Percentiles rank a stretch among this genome's conserved stretches.
These are phyloP conservation scores for Slavum lentiscoides DNA, from an alignment of 2,888 invertebrate species.

Conservation along the genomic window DNA sequence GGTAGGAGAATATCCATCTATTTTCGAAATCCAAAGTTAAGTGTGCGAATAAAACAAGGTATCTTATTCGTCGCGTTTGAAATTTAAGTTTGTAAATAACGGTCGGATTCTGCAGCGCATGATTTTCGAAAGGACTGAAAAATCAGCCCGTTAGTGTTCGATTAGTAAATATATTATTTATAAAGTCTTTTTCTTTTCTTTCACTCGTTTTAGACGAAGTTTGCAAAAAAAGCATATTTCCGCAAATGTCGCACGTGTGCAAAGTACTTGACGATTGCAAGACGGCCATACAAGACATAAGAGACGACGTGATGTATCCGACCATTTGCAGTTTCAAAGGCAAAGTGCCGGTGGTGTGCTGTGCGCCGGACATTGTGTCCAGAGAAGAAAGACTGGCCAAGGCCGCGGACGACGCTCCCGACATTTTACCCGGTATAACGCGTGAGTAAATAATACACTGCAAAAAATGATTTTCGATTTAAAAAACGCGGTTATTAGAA, in stretches of 20 bases:
- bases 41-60: too few species aligned
- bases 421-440: not conserved
- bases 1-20: too few species aligned
- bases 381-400: slow-evolving; percentile 12
- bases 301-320: slow-evolving; percentile 36
- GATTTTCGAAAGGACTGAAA: too few species aligned
- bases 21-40: too few species aligned
- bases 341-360: slow-evolving; percentile 45
- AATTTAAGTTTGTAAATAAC: too few species aligned
- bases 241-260: slow-evolving; percentile 9
- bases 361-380: slow-evolving; percentile 27
- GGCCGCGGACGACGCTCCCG: not conserved
- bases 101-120: too few species aligned
- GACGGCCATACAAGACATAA: slow-evolving; percentile 38
- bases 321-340: slow-evolving; percentile 44
- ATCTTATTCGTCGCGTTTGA: too few species aligned
- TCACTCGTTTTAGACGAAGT: slow-evolving; percentile 11
- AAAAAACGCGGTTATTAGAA: too few species aligned
- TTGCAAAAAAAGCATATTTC: slow-evolving; percentile 29
- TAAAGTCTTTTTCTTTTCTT: not conserved
- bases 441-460: not conserved
- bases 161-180: too few species aligned
- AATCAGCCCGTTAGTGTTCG: too few species aligned
- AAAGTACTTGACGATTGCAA: slow-evolving; percentile 30
- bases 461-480: too few species aligned